phyloP scores from a whole-genome alignment of 1,140 invertebrate genomes.

The Drosophila grimshawi region DNA sequence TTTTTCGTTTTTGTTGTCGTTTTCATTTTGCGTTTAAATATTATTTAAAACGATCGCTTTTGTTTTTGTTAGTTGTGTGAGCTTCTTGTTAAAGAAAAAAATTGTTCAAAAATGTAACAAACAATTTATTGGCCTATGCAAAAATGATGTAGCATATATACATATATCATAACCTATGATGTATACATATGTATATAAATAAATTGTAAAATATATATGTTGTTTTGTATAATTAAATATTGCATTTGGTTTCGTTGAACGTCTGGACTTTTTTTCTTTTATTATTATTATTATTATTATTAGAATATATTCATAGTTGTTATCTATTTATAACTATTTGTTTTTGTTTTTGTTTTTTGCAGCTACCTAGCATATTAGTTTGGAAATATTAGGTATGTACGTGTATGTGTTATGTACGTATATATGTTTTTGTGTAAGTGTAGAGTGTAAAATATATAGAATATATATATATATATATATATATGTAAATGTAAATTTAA shows the following conservation, averaged over 20 bases:
- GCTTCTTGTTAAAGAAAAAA: slow-evolving; percentile 62
- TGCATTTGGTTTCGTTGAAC: slow-evolving; percentile 82
- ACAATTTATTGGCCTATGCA: slow-evolving; percentile 71
- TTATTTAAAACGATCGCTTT: not conserved
- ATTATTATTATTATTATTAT: slow-evolving; percentile 15
- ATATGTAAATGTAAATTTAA: slow-evolving; percentile 25
- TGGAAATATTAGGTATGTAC: slow-evolving; percentile 53
- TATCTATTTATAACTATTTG: not conserved
- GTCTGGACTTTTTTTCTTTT: slow-evolving; percentile 69
- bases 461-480: slow-evolving; percentile 14
- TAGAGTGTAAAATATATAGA: slow-evolving; percentile 8
- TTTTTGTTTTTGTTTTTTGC: slow-evolving; percentile 35
- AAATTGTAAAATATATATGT: slow-evolving; percentile 75
- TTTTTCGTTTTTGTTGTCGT: slow-evolving; percentile 32
- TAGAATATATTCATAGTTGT: slow-evolving; percentile 3
- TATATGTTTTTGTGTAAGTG: slow-evolving; percentile 8
- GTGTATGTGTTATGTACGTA: slow-evolving; percentile 11
- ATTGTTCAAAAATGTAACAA: slow-evolving; percentile 76
- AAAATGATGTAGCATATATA: slow-evolving; percentile 64
- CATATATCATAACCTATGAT: slow-evolving; percentile 53
- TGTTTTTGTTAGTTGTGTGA: slow-evolving; percentile 51
- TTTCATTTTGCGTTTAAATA: not conserved
- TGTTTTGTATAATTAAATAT: slow-evolving; percentile 79
- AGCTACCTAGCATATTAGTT: slow-evolving; percentile 59
- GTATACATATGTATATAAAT: slow-evolving; percentile 70